A percentile compares a stretch with the other conserved stretches of the same genome.
These are phyloP conservation scores for Oenanthe oenanthe DNA, from an alignment of 2,113 vertebrate species.

Conservation along the genomic window DNA sequence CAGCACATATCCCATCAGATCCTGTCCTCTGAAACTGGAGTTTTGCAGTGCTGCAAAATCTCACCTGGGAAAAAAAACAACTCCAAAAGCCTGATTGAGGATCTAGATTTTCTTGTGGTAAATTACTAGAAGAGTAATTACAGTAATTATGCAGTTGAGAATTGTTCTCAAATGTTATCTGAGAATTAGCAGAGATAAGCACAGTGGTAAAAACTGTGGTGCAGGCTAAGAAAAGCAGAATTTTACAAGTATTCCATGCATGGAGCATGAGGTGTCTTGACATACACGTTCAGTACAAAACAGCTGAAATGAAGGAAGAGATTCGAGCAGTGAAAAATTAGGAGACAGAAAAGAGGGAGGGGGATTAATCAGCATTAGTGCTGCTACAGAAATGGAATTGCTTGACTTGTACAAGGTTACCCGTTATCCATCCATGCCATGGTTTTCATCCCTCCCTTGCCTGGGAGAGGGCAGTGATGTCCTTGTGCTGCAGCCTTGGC, in stretches of 20 bases:
- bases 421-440: background rate
- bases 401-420: background rate
- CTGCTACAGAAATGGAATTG: slow-evolving; percentile 18
- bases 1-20: slow-evolving; percentile 15
- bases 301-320: background rate
- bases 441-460: background rate
- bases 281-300: background rate
- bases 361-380: slow-evolving; percentile 31
- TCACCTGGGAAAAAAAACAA: slow-evolving; percentile 9
- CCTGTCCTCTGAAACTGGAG: slow-evolving; percentile 64
- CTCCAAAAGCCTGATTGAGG: slow-evolving; percentile 69
- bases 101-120: background rate
- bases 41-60: slow-evolving; percentile 68
- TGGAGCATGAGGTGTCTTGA: background rate
- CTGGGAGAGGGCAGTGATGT: background rate
- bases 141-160: background rate
- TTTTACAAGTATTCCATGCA: background rate
- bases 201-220: background rate
- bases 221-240: background rate
- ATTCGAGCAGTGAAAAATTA: background rate
- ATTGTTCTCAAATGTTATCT: background rate
- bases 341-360: background rate
- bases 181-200: background rate
- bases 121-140: background rate
- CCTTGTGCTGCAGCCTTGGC: background rate